phyloP scores from a whole-genome alignment of 2,113 vertebrate genomes.

The Epinephelus cyanopodus region DNA sequence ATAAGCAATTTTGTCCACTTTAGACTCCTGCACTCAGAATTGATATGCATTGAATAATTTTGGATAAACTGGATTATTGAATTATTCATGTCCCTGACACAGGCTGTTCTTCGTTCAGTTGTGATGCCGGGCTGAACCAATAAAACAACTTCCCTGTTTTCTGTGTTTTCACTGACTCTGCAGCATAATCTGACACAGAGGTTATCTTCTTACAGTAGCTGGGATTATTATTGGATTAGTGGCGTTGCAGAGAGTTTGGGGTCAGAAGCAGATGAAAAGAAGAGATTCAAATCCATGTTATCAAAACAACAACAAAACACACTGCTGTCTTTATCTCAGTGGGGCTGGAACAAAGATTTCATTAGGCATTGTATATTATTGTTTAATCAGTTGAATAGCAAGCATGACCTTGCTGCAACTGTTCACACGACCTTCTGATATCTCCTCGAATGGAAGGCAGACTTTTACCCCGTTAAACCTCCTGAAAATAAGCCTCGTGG shows the following conservation, averaged over 20 bases:
- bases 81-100: conserved; percentile 17
- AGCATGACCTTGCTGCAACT: conserved; percentile 17
- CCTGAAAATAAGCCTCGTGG: not conserved
- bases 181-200: conserved; percentile 23
- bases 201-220: not conserved
- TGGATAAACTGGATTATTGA: conserved; percentile 27
- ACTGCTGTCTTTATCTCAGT: not conserved
- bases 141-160: conserved; percentile 57
- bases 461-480: not conserved
- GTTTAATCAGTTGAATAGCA: conserved; percentile 10
- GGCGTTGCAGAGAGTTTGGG: conserved; percentile 3
- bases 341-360: not conserved
- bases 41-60: conserved; percentile 3
- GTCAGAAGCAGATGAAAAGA: not conserved
- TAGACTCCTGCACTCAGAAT: not conserved
- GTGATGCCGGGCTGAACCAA: conserved; percentile 54
- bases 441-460: not conserved
- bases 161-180: conserved; percentile 47
- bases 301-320: not conserved
- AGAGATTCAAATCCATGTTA: not conserved
- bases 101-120: conserved; percentile 22
- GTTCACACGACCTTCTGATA: conserved; percentile 48
- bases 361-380: conserved; percentile 53
- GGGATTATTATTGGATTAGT: not conserved
- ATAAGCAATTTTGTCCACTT: not conserved